A percentile compares a stretch with the other conserved stretches of the same genome.
phyloP scores from a whole-genome alignment of 2,797 vertebrate species.

The Nasua narica region DNA sequence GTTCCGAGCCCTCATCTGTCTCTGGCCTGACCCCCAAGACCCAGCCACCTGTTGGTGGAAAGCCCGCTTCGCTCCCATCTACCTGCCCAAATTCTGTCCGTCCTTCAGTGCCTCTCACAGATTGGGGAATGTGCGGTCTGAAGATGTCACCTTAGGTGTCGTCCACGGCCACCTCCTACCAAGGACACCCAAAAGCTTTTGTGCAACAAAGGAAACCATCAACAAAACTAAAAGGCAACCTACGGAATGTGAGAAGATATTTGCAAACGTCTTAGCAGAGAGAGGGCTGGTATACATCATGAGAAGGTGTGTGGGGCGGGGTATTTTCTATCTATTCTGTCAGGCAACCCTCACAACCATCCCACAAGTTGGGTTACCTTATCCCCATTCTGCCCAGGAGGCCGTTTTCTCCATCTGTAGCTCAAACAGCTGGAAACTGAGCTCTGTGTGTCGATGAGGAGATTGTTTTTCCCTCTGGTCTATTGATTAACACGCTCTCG shows the following conservation, averaged over 20 bases:
- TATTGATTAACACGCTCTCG: neutral
- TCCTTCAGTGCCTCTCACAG: neutral
- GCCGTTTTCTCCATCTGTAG: neutral
- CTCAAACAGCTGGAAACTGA: conserved; percentile 8
- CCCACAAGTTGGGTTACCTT: neutral
- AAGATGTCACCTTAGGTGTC: neutral
- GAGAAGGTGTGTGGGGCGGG: neutral
- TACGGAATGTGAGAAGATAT: neutral
- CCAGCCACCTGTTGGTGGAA: neutral
- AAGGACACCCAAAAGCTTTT: neutral
- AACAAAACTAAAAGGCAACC: neutral
- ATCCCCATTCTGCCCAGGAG: neutral
- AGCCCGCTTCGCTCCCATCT: neutral
- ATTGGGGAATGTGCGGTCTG: neutral
- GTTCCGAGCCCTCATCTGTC: neutral
- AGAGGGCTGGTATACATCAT: neutral
- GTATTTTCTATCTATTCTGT: neutral
- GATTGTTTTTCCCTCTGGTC: neutral
- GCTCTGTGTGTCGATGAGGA: neutral
- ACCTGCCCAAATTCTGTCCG: neutral
- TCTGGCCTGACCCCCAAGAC: neutral
- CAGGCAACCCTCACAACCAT: neutral
- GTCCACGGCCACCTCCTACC: neutral
- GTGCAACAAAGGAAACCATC: neutral
- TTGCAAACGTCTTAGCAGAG: neutral